Percentiles rank a stretch among this genome's conserved stretches.
phyloP scores from a whole-genome alignment of 2,888 invertebrate species.

The Chesias legatella region DNA sequence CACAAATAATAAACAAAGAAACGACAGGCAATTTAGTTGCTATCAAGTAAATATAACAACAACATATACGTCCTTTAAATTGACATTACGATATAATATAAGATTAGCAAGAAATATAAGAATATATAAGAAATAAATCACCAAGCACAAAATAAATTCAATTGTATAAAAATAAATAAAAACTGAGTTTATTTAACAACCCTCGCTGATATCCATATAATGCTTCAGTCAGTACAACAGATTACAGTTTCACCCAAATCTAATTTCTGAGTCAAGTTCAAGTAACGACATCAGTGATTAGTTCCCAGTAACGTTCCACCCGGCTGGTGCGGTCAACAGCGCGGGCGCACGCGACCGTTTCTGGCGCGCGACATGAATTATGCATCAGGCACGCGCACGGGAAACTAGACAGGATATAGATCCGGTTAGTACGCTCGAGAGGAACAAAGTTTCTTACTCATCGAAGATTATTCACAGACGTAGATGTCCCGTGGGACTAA shows the following conservation, averaged over 20 bases:
- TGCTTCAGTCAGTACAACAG: too few species aligned
- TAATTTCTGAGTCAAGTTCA: conserved; percentile 6
- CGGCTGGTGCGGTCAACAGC: conserved; percentile 2
- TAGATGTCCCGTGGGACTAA: conserved; percentile 4
- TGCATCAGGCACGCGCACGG: conserved; percentile 48
- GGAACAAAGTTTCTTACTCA: conserved; percentile 13
- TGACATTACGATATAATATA: too few species aligned
- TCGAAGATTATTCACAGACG: conserved; percentile 10
- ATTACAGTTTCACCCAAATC: conserved; percentile 11
- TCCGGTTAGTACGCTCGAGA: conserved; percentile 52
- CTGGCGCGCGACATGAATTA: conserved; percentile 50
- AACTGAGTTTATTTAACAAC: too few species aligned
- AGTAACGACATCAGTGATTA: conserved; percentile 31
- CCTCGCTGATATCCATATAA: too few species aligned
- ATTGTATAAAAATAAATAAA: too few species aligned
- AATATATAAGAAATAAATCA: too few species aligned
- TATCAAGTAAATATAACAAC: too few species aligned
- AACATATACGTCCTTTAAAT: too few species aligned
- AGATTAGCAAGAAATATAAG: too few species aligned
- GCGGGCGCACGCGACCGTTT: conserved; percentile 38
- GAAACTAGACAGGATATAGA: conserved; percentile 66
- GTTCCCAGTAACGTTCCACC: conserved; percentile 32
- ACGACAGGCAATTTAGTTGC: too few species aligned
- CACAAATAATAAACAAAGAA: too few species aligned
- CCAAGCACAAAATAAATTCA: too few species aligned